Evolutionary conservation across 2,888 invertebrate species (phyloP).

Genomic region (Pristionchus fissidentatus): DNA sequence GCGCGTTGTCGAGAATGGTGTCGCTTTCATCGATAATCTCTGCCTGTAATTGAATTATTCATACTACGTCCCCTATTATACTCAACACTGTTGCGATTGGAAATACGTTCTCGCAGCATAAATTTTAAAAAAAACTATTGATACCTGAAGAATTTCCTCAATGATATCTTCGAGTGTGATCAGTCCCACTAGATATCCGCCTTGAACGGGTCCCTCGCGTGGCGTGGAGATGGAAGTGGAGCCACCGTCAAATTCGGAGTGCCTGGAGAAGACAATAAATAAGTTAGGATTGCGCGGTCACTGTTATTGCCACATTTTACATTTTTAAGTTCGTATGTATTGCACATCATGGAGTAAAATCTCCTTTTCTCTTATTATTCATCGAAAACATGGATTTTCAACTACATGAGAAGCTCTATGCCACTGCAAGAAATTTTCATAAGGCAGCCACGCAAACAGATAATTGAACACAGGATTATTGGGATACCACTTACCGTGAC

Average conservation of each 20-base stretch:
- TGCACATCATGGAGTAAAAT: too few species aligned
- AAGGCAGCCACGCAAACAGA: too few species aligned
- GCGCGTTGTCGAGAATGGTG: constrained; percentile 52
- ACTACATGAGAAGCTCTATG: too few species aligned
- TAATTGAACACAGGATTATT: too few species aligned
- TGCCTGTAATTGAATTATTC: constrained; percentile 11
- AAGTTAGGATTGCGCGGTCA: too few species aligned
- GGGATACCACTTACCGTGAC: background rate
- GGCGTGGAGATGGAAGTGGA: background rate
- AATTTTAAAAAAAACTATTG: background rate
- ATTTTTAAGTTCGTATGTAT: too few species aligned
- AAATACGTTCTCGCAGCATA: background rate
- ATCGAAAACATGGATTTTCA: too few species aligned
- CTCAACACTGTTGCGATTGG: background rate
- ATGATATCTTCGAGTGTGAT: constrained; percentile 55
- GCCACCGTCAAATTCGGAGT: background rate
- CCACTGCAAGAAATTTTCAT: too few species aligned
- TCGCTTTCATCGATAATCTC: constrained; percentile 56
- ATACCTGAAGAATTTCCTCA: constrained; percentile 55
- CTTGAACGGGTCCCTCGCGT: background rate
- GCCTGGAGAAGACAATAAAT: background rate
- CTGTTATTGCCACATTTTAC: too few species aligned
- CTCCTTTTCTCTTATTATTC: too few species aligned
- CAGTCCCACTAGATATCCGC: constrained; percentile 8
- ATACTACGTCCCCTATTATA: background rate